Evolutionary conservation across 2,797 vertebrate genomes (phyloP).

Genomic region (Oryzias sinensis): DNA sequence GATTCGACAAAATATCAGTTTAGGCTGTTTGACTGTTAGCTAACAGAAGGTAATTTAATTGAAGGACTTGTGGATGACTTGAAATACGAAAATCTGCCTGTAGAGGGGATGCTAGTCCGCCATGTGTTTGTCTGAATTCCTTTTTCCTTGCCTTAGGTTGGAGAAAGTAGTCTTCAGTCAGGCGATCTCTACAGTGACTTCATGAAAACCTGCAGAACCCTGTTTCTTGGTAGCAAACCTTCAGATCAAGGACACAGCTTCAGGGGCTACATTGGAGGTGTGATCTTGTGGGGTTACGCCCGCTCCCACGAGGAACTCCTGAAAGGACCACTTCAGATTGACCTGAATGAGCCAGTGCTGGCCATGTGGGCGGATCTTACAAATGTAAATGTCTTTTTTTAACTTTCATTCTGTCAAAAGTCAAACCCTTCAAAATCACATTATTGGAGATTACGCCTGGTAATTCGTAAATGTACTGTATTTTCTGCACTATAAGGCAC

Average conservation of each 20-base stretch:
- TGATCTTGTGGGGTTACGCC: slow-evolving; percentile 80
- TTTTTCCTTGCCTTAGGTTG: slow-evolving; percentile 64
- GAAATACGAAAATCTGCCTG: too few species aligned
- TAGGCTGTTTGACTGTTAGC: too few species aligned
- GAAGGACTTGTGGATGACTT: too few species aligned
- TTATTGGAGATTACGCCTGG: too few species aligned
- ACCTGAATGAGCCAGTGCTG: slow-evolving; percentile 45
- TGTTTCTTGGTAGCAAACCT: slow-evolving; percentile 88
- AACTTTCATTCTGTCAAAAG: not conserved
- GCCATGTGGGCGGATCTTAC: slow-evolving; percentile 78
- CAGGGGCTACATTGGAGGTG: slow-evolving; percentile 83
- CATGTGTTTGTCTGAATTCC: not conserved
- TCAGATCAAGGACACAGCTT: slow-evolving; percentile 80
- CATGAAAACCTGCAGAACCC: slow-evolving; percentile 88
- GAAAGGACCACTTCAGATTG: slow-evolving; percentile 50
- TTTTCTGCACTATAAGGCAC: too few species aligned
- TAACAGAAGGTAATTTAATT: too few species aligned
- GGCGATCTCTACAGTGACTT: slow-evolving; percentile 88
- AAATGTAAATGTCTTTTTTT: slow-evolving; percentile 49
- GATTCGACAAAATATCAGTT: too few species aligned
- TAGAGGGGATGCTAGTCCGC: too few species aligned
- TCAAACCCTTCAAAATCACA: not conserved
- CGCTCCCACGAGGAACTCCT: slow-evolving; percentile 79
- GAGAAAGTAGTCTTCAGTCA: slow-evolving; percentile 77
- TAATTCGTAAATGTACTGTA: too few species aligned